These are phyloP conservation scores for Oryzaephilus surinamensis DNA, from an alignment of 1,140 invertebrate species.

Conservation along the genomic window DNA sequence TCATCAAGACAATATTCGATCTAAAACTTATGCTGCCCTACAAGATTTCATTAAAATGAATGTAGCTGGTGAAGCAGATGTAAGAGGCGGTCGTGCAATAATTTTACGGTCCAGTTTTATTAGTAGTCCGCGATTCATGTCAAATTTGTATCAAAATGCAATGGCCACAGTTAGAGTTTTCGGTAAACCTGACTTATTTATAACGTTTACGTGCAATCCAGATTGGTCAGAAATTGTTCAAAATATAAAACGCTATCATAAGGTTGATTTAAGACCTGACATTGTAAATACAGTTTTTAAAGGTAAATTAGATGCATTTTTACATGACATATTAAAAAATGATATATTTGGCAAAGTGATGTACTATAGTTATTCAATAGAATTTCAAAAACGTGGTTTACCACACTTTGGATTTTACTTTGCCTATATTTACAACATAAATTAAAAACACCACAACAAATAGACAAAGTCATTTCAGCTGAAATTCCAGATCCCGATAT, in stretches of 20 bases:
- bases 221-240: slow-evolving; percentile 11
- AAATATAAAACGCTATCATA: slow-evolving; percentile 2
- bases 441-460: slow-evolving; percentile 9
- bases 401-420: slow-evolving; percentile 6
- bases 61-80: too few species aligned
- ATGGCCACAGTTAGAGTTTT: slow-evolving; percentile 1
- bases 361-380: slow-evolving; percentile 9
- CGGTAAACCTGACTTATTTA: slow-evolving; percentile 7
- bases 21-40: too few species aligned
- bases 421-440: neutral
- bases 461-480: slow-evolving; percentile 37
- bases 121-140: too few species aligned
- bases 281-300: slow-evolving; percentile 7
- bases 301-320: slow-evolving; percentile 4
- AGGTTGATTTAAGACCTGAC: slow-evolving; percentile 5
- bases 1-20: too few species aligned
- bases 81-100: too few species aligned
- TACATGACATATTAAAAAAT: slow-evolving; percentile 6
- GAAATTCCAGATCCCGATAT: slow-evolving; percentile 41
- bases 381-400: slow-evolving; percentile 11
- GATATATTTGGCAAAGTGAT: slow-evolving; percentile 4
- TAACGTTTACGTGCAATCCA: slow-evolving; percentile 15
- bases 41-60: too few species aligned
- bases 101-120: too few species aligned
- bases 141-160: too few species aligned